A percentile compares a stretch with the other conserved stretches of the same genome.
These are phyloP conservation scores for Siniperca knerii DNA, from an alignment of 2,113 vertebrate genomes.

Conservation along the genomic window DNA sequence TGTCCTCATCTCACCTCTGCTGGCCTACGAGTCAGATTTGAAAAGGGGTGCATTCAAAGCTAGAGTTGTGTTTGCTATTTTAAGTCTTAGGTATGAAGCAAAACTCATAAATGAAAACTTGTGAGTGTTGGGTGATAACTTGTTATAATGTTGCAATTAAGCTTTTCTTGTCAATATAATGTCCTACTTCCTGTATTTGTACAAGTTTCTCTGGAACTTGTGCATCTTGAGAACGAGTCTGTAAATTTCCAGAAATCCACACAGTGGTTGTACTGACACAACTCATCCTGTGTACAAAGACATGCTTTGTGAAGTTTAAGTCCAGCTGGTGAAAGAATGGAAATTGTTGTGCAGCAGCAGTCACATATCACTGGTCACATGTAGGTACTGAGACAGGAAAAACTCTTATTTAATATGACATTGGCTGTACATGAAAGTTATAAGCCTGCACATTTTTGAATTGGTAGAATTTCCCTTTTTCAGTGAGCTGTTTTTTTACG, in stretches of 20 bases:
- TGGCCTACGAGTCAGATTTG: constrained; percentile 19
- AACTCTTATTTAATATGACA: not conserved
- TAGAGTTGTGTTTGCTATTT: constrained; percentile 50
- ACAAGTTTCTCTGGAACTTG: constrained; percentile 23
- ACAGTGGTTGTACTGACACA: constrained; percentile 5
- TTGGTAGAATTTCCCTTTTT: not conserved
- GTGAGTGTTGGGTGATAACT: constrained; percentile 17
- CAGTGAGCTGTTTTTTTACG: not conserved
- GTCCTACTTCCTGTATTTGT: not conserved
- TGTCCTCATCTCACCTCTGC: constrained; percentile 80
- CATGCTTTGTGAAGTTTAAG: constrained; percentile 47
- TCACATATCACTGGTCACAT: constrained; percentile 26
- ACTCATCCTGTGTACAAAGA: constrained; percentile 63
- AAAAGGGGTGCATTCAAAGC: constrained; percentile 7
- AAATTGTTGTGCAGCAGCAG: constrained; percentile 26
- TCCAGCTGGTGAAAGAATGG: not conserved
- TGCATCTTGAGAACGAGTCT: constrained; percentile 2
- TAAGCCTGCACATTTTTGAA: not conserved
- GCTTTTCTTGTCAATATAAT: not conserved
- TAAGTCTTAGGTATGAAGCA: constrained; percentile 14
- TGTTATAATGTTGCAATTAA: constrained; percentile 26
- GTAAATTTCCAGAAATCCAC: constrained; percentile 53
- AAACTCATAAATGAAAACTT: constrained; percentile 15
- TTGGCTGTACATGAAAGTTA: not conserved
- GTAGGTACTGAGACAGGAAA: not conserved